These are phyloP conservation scores for Cosmia trapezina DNA, from an alignment of 2,888 invertebrate genomes.

Conservation along the genomic window DNA sequence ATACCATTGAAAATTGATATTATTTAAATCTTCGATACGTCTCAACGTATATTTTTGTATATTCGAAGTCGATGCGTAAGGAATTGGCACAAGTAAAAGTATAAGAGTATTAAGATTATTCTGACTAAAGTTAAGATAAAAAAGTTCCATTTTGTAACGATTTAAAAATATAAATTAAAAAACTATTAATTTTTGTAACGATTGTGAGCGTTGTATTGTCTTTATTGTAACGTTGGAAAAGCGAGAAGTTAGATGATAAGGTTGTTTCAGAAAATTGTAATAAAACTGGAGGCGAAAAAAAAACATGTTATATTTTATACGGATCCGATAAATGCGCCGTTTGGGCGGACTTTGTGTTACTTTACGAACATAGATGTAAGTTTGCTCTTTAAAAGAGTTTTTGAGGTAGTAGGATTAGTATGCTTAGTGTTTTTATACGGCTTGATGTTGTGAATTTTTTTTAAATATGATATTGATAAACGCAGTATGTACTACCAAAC, in stretches of 20 bases:
- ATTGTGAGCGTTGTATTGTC: slow-evolving; percentile 88
- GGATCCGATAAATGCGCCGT: slow-evolving; percentile 81
- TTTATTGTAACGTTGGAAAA: slow-evolving; percentile 87
- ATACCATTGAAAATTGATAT: slow-evolving; percentile 84
- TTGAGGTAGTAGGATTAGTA: slow-evolving; percentile 90
- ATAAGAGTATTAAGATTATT: slow-evolving; percentile 78
- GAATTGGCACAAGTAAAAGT: slow-evolving; percentile 86
- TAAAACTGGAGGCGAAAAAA: slow-evolving; percentile 83
- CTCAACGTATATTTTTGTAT: slow-evolving; percentile 88
- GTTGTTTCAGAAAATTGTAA: slow-evolving; percentile 90
- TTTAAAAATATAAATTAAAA: slow-evolving; percentile 81
- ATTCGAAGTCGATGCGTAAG: slow-evolving; percentile 85
- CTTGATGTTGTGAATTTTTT: slow-evolving; percentile 91
- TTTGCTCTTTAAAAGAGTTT: slow-evolving; percentile 90
- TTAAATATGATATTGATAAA: slow-evolving; percentile 81
- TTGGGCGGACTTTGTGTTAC: slow-evolving; percentile 82
- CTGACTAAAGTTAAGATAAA: slow-evolving; percentile 77
- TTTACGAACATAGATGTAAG: slow-evolving; percentile 89
- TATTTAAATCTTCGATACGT: slow-evolving; percentile 83
- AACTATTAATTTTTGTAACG: slow-evolving; percentile 85
- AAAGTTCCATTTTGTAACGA: slow-evolving; percentile 86
- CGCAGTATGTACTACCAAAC: slow-evolving; percentile 80
- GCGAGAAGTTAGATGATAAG: slow-evolving; percentile 82
- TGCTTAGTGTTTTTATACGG: slow-evolving; percentile 91
- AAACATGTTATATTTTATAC: slow-evolving; percentile 89